A percentile compares a stretch with the other conserved stretches of the same genome.
phyloP scores from a whole-genome alignment of 2,888 invertebrate species.

The Odontocolon sp. region DNA sequence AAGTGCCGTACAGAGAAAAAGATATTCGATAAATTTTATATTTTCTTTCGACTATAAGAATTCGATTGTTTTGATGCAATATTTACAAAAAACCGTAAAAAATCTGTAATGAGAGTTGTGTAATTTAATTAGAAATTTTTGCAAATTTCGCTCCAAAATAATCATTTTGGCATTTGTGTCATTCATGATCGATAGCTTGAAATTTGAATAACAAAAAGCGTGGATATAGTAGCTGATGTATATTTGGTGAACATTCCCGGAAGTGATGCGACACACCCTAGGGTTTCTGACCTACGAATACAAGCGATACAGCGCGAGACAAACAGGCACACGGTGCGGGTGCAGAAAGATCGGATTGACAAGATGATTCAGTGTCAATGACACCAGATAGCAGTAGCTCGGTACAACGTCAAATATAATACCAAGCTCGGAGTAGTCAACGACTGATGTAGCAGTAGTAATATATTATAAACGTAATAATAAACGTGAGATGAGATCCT shows the following conservation, averaged over 20 bases:
- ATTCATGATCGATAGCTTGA: too few species aligned
- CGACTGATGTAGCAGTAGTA: neutral
- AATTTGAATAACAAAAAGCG: too few species aligned
- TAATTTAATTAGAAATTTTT: too few species aligned
- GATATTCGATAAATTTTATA: too few species aligned
- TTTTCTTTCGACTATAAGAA: too few species aligned
- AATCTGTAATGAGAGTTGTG: too few species aligned
- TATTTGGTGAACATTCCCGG: neutral
- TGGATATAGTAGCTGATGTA: neutral
- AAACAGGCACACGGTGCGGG: neutral
- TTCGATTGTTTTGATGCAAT: too few species aligned
- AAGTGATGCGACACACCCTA: neutral
- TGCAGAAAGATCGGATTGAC: constrained; percentile 22
- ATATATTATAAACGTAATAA: constrained; percentile 25
- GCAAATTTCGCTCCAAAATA: too few species aligned
- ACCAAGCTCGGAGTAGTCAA: neutral
- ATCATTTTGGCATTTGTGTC: too few species aligned
- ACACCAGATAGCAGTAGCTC: constrained; percentile 5
- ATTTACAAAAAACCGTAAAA: too few species aligned
- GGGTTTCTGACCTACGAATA: neutral
- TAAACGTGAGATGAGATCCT: constrained; percentile 75
- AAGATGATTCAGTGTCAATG: constrained; percentile 18
- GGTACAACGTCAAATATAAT: neutral
- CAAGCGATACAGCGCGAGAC: too few species aligned
- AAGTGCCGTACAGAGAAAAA: too few species aligned